phyloP scores from a whole-genome alignment of 1,140 invertebrate genomes.

The Caenorhabditis tropicalis region DNA sequence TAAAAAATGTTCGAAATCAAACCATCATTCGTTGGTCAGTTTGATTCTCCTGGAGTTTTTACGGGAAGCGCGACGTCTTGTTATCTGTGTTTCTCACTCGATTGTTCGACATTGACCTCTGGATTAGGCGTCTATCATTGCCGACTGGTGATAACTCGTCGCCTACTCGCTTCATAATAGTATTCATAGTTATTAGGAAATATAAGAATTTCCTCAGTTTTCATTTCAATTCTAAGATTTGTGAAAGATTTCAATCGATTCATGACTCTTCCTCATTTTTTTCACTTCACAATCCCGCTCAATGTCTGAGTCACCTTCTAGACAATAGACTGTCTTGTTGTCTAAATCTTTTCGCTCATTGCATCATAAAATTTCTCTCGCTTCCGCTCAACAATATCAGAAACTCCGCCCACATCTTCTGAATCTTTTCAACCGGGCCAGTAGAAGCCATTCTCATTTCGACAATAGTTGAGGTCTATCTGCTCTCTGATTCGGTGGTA shows the following conservation, averaged over 20 bases:
- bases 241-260: not conserved
- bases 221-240: no score
- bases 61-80: not conserved
- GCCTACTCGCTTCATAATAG: not conserved
- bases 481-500: not conserved
- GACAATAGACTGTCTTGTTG: not conserved
- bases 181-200: not conserved
- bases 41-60: not conserved
- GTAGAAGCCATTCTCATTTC: not conserved
- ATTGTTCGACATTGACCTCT: conserved; percentile 14
- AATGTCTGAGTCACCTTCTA: not conserved
- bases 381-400: not conserved
- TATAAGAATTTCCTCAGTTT: not conserved
- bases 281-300: not conserved
- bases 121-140: not conserved
- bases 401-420: no score
- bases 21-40: conserved; percentile 14
- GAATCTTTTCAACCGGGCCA: no score
- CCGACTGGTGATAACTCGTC: conserved; percentile 4
- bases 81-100: not conserved
- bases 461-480: not conserved
- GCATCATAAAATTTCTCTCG: no score
- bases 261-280: not conserved
- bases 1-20: no score
- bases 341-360: not conserved